Base-by-base conservation (phyloP, 2,113 vertebrate genomes). In the Pelusios castaneus region DNA sequence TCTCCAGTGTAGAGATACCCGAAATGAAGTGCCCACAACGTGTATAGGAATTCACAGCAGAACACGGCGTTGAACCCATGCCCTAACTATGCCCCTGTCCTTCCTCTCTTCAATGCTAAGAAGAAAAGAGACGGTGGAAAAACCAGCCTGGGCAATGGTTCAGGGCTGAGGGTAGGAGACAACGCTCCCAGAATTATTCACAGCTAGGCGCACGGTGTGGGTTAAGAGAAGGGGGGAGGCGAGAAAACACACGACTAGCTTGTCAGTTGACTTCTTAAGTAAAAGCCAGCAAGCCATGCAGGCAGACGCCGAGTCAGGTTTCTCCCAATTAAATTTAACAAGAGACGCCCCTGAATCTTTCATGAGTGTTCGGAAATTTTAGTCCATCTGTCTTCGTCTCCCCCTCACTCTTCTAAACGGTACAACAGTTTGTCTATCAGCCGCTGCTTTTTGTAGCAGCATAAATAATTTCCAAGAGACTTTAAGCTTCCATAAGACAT, bases 311-410 rank as follows among this genome's bases (percentile, higher is more conserved):
- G 97, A 97, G 96, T 82, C 38, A 73, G 95, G 94, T 97, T 97
- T 96, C 97, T 97, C 97, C 98, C 97, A 98, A 98, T 98, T 98
- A 98, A 98, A 97, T 98, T 98, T 97, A 98, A 98, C 97, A 97
- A 97, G 97, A 95, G 97, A 97, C 82, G 87, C 92, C 97, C 95
- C 94, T 98, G 98, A 98, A 98, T 98, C 96, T 98, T 98, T 98
- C 97, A 97, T 98, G 97, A 98, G 97, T 93, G 0, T 90, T 95
- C 89, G 25, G 96, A 95, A 87, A 91, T 95, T 95, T 97, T 95
- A 97, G 95, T 92, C 96, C 94, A 76, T 95, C 97, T 96, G 96
- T 95, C 95, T 95, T 60, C 77, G 85, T 87, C 52, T 0, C 58
- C 93, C 51, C 54, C 51, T 93, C 10, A 1, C 1, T 73, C 80